Evolutionary conservation across 1,140 invertebrate genomes (phyloP).

Genomic region (Holcopasites calliopsidis): DNA sequence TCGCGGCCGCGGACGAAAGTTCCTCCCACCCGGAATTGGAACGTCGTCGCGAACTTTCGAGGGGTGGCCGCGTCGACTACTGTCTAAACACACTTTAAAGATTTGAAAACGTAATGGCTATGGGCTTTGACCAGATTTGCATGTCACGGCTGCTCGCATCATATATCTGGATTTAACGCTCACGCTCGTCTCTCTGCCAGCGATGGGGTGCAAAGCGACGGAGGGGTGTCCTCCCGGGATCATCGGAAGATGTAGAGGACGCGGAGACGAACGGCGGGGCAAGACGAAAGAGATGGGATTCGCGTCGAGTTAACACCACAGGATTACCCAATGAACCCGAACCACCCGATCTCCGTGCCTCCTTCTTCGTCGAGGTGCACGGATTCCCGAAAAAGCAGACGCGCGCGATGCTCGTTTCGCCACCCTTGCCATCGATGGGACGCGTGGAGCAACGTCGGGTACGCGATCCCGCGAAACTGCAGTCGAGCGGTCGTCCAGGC

Average conservation of each 20-base stretch:
- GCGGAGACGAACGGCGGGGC: conserved; percentile 39
- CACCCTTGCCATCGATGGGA: background rate
- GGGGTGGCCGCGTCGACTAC: conserved; percentile 53
- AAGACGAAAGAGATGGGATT: conserved; percentile 15
- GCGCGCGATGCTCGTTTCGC: too few species aligned
- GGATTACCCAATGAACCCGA: conserved; percentile 77
- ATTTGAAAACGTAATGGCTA: conserved; percentile 80
- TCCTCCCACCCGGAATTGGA: background rate
- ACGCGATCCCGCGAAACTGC: background rate
- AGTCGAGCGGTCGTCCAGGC: conserved; percentile 17
- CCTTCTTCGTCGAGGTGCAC: too few species aligned
- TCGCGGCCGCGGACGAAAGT: background rate
- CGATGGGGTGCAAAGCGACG: conserved; percentile 66
- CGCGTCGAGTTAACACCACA: conserved; percentile 74
- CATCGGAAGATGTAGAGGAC: conserved; percentile 73
- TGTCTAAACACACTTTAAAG: conserved; percentile 81
- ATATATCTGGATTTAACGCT: conserved; percentile 80
- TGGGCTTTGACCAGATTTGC: conserved; percentile 80
- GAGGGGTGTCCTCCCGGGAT: conserved; percentile 75
- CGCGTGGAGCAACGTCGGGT: conserved; percentile 12
- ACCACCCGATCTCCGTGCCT: conserved; percentile 65
- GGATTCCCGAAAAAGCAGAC: too few species aligned
- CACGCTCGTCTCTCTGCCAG: conserved; percentile 30
- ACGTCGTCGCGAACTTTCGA: conserved; percentile 43
- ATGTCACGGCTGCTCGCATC: conserved; percentile 79